phyloP scores from a whole-genome alignment of 2,888 invertebrate species.

The Mythimna vitellina region DNA sequence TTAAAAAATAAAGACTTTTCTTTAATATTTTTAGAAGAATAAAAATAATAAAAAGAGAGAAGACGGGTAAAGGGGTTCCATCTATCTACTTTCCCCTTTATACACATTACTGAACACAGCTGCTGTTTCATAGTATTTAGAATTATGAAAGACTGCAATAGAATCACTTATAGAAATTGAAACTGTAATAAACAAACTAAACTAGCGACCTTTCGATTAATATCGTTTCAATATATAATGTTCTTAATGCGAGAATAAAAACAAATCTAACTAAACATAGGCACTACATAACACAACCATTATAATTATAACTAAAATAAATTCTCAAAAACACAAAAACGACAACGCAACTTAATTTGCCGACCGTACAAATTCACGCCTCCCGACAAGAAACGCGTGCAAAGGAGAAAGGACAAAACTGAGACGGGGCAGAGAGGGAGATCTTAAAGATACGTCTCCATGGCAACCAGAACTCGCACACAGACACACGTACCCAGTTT shows the following conservation, averaged over 20 bases:
- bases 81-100: no score
- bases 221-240: not conserved
- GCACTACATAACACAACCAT: no score
- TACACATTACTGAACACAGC: no score
- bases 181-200: not conserved
- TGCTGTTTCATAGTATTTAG: no score
- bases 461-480: constrained; percentile 86
- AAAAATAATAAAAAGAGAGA: no score
- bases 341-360: constrained; percentile 66
- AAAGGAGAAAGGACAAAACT: constrained; percentile 90
- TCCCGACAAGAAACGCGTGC: constrained; percentile 89
- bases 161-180: not conserved
- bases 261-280: no score
- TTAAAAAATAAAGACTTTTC: no score
- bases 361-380: constrained; percentile 83
- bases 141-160: no score
- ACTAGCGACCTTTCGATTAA: not conserved
- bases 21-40: no score
- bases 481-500: constrained; percentile 67
- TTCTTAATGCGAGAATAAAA: not conserved
- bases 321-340: not conserved
- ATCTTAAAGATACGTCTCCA: constrained; percentile 90
- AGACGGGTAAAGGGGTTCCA: no score
- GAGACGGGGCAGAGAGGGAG: constrained; percentile 88
- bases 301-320: no score